A percentile compares a stretch with the other conserved stretches of the same genome.
Conservation (phyloP, 2,888 invertebrate genomes). For the Anagyrus pseudococci region DNA sequence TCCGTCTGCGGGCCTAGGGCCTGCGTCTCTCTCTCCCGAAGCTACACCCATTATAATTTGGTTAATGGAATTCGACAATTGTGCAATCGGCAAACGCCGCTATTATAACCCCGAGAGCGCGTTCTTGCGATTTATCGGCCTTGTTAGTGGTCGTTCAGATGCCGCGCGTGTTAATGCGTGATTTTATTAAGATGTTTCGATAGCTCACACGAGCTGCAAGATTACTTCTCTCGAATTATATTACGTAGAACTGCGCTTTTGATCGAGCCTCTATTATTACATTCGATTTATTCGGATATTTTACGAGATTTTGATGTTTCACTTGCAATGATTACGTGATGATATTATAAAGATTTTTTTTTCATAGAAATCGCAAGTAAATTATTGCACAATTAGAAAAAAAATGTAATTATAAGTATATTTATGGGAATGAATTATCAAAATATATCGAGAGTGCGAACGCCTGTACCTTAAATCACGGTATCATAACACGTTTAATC, state of each 20-base stretch:
- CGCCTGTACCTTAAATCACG: neutral
- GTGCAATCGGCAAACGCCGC: constrained; percentile 42
- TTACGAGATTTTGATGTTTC: too few species aligned
- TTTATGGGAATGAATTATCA: neutral
- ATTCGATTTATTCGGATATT: neutral
- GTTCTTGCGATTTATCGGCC: constrained; percentile 8
- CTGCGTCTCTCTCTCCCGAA: neutral
- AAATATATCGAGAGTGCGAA: neutral
- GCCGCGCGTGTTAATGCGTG: neutral
- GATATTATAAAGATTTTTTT: too few species aligned
- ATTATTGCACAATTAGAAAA: neutral
- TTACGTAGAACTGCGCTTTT: neutral
- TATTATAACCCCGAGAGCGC: too few species aligned
- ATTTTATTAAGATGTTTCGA: neutral
- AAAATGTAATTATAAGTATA: neutral
- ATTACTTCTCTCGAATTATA: neutral
- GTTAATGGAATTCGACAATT: constrained; percentile 46
- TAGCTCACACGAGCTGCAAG: neutral
- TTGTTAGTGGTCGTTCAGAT: constrained; percentile 6
- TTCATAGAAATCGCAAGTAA: too few species aligned
- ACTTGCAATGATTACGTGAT: too few species aligned
- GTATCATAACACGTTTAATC: neutral
- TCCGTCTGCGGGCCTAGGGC: neutral
- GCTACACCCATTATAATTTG: constrained; percentile 21
- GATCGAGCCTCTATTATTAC: neutral